Conservation (phyloP, 2,797 vertebrate species). For the Epinephelus awoara region DNA sequence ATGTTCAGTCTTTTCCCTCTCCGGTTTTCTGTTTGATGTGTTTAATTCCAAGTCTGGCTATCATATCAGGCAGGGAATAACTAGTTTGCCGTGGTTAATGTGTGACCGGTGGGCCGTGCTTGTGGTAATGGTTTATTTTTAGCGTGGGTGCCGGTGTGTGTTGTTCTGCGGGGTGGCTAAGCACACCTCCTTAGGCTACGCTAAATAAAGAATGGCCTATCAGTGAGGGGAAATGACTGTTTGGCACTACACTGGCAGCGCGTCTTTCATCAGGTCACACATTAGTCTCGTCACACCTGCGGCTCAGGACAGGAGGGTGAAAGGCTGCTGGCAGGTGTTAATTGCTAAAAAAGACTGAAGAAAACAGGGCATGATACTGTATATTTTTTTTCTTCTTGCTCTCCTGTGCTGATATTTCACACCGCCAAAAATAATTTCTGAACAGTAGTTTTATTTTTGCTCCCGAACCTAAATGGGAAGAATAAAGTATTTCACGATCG, state of each 20-base stretch:
- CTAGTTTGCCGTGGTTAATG: slow-evolving; percentile 57
- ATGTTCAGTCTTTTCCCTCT: slow-evolving; percentile 24
- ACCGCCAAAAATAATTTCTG: slow-evolving; percentile 10
- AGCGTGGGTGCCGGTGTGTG: slow-evolving; percentile 53
- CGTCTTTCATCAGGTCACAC: slow-evolving; percentile 84
- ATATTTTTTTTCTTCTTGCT: slow-evolving; percentile 4
- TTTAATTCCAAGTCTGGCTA: slow-evolving; percentile 36
- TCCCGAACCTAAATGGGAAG: slow-evolving; percentile 25
- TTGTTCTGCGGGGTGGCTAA: slow-evolving; percentile 47
- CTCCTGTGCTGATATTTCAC: slow-evolving; percentile 21
- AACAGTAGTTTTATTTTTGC: slow-evolving; percentile 28
- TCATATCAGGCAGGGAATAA: slow-evolving; percentile 30
- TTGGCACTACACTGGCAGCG: slow-evolving; percentile 72
- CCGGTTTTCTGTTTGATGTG: slow-evolving; percentile 23
- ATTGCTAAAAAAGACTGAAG: slow-evolving; percentile 72
- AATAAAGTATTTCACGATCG: slow-evolving; percentile 27
- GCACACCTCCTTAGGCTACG: slow-evolving; percentile 72
- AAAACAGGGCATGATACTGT: slow-evolving; percentile 44
- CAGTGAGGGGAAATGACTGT: slow-evolving; percentile 75
- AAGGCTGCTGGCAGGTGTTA: slow-evolving; percentile 82
- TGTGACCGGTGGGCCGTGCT: slow-evolving; percentile 57
- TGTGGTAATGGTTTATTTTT: slow-evolving; percentile 76
- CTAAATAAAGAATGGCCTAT: slow-evolving; percentile 81
- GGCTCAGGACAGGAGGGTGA: slow-evolving; percentile 73
- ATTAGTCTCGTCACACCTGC: slow-evolving; percentile 75